Base-by-base conservation (phyloP, 1,140 invertebrate genomes). In the Euwallacea fornicatus region DNA sequence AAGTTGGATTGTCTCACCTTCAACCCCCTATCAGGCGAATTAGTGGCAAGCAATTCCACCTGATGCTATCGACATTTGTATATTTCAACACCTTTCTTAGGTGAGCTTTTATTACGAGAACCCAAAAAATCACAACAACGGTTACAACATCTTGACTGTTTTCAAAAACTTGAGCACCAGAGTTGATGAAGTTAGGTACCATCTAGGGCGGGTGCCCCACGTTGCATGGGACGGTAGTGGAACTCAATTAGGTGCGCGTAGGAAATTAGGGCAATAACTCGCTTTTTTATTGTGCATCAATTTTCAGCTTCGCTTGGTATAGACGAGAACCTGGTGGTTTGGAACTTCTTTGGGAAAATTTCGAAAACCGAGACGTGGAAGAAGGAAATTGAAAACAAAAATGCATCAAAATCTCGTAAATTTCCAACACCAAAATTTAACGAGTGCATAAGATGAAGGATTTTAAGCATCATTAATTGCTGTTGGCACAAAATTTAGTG, bases 141-240 rank as follows among this genome's bases (percentile, higher is more conserved):
- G 62, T 7, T 65, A n/a, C 15, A 59, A 67, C 42, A 59, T 67
- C 15, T 47, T 67, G 41, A 59, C 66, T 8, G 56, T 67, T 9
- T 67, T 67, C 41, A 59, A 42, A 10, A 44, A 67, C 41, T n/a
- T 67, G 6, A 33, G 33, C 1, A 67, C 66, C 7, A 59, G 13
- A 58, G 66, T 67, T 16, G 66, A 67, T 44, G 66, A 67, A 33
- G 42, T 67, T 6, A 21, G 53, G 13, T 67, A 56, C 13, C 66
- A 59, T 44, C n/a, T 56, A 33, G 66, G 53, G 41, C 43, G 43
- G 41, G 66, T 67, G 47, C 66, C 66, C 11, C 42, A 56, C 41
- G 56, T 43, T 21, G 10, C 59, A 3, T 67, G 66, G 66, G 66
- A 67, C 42, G 56, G 66, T 46, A 59, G 42, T 33, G 66, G 66